phyloP scores from a whole-genome alignment of 2,888 invertebrate species.

The Xanthorhoe spadicearia region DNA sequence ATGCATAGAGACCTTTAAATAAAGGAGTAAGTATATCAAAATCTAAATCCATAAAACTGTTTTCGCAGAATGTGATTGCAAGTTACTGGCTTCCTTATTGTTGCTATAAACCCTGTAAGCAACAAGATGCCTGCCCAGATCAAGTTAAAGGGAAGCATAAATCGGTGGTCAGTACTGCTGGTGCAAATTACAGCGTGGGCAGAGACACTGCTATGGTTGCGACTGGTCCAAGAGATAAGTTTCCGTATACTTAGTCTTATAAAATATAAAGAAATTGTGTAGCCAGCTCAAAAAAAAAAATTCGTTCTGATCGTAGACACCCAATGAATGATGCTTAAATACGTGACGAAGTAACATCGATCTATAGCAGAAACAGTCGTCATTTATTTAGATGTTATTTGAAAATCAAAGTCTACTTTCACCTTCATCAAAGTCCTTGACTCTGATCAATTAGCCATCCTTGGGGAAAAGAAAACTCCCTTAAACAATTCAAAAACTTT shows the following conservation, averaged over 20 bases:
- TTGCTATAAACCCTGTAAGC: conserved; percentile 8
- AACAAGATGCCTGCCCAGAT: conserved; percentile 47
- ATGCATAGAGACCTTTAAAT: background rate
- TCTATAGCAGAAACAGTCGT: background rate
- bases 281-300: too few species aligned
- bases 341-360: too few species aligned
- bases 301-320: too few species aligned
- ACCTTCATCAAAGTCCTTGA: conserved; percentile 1
- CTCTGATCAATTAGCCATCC: conserved; percentile 3
- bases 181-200: conserved; percentile 58
- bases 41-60: background rate
- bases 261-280: too few species aligned
- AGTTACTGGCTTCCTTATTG: background rate
- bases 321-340: background rate
- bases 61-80: background rate
- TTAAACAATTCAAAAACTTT: conserved; percentile 4
- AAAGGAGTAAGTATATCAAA: background rate
- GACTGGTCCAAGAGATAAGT: conserved; percentile 20
- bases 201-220: conserved; percentile 31
- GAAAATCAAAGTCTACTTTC: conserved; percentile 22
- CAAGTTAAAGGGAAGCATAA: conserved; percentile 65
- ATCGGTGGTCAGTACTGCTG: conserved; percentile 52
- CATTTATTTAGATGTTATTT: background rate
- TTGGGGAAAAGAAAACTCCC: background rate
- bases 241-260: background rate